Evolutionary conservation across 2,113 vertebrate species (phyloP), one percentile per base, ranked within the genome.

Genomic region (Seriola dumerili): DNA sequence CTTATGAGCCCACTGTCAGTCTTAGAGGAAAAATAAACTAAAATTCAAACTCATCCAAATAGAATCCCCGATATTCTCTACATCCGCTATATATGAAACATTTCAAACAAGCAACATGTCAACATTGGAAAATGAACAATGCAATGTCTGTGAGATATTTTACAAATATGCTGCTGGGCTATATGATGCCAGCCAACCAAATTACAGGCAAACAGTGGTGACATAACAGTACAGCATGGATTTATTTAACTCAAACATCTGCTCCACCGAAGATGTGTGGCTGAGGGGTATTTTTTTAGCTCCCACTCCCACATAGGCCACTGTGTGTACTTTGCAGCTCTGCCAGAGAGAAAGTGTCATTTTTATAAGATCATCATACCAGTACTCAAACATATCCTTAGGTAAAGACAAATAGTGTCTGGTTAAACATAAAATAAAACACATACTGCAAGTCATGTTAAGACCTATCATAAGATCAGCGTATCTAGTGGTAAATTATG

Each of bases 221-320:
- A 84, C 48, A 58, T 76, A 89, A 85, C 65, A 74, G 14, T 23
- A 72, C 38, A 81, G 72, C 9, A 21, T 78, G 9, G 68, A 57
- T 76, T 61, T 67, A 70, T 63, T 80, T 42, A 38, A 79, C 34
- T 63, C 64, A 50, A 55, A 89, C 65, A 80, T 78, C 55, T 81
- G 68, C 54, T 80, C 38, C 44, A 65, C 38, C 38, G n/a, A 78
- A 78, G 58, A 68, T 72, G 59, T 76, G 72, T 63, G 48, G 73
- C 25, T 29, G 40, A 66, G 52, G 78, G 64, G 36, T 48, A 13
- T 66, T 57, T 8, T 61, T 81, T 50, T 36, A 63, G 58, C 58
- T 69, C 52, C 21, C 21, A 65, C 70, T 83, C 76, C 78, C 48
- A 89, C 59, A 71, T 57, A 66, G 63, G 59, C 11, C 29, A 72